These are phyloP conservation scores for Nothobranchius kuhntae DNA, from an alignment of 2,113 vertebrate genomes.

Conservation along the genomic window DNA sequence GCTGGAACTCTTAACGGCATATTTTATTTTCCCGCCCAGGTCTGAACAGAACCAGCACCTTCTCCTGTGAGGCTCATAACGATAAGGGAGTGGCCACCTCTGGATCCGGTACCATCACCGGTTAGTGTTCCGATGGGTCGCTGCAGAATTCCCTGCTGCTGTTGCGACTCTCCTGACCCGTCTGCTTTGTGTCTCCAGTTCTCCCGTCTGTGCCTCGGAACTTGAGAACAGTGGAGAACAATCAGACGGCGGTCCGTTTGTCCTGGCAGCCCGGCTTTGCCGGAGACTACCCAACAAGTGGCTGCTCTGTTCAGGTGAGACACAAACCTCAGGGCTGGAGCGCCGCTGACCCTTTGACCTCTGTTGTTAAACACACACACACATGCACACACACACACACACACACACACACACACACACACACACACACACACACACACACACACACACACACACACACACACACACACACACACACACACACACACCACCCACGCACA, in stretches of 20 bases:
- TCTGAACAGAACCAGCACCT: slow-evolving; percentile 84
- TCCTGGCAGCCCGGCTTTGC: slow-evolving; percentile 84
- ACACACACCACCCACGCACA: too few relatives aligned
- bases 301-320: slow-evolving; percentile 86
- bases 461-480: slow-evolving; percentile 19
- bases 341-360: slow-evolving; percentile 20
- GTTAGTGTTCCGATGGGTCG: slow-evolving; percentile 60
- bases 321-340: background rate
- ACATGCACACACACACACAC: slow-evolving; percentile 21
- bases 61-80: slow-evolving; percentile 90
- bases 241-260: slow-evolving; percentile 72
- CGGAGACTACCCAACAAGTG: slow-evolving; percentile 79
- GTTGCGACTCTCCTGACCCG: background rate
- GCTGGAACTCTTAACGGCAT: too few relatives aligned
- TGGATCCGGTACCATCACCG: slow-evolving; percentile 82
- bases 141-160: background rate
- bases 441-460: slow-evolving; percentile 23
- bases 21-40: slow-evolving; percentile 63
- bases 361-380: slow-evolving; percentile 23
- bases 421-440: slow-evolving; percentile 26
- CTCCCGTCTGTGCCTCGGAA: slow-evolving; percentile 77
- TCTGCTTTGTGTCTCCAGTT: slow-evolving; percentile 62
- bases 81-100: slow-evolving; percentile 87
- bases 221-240: slow-evolving; percentile 70
- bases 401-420: slow-evolving; percentile 18